These are phyloP conservation scores for Heptranchias perlo DNA, from an alignment of 2,113 vertebrate species.

Conservation along the genomic window DNA sequence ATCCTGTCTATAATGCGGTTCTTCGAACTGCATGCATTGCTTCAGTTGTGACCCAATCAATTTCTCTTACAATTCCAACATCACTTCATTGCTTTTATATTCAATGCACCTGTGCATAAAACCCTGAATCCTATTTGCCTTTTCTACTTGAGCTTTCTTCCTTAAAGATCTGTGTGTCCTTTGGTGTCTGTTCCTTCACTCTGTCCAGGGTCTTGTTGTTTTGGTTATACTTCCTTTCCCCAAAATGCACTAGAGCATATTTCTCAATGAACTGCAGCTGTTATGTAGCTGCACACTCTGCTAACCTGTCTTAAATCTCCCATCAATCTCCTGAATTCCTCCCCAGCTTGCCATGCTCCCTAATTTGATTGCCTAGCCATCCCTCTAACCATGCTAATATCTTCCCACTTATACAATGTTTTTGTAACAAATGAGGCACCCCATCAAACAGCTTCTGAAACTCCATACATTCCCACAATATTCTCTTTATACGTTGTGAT, in stretches of 20 bases:
- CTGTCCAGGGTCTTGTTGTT: not conserved
- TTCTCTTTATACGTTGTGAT: not conserved
- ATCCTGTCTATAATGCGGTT: not conserved
- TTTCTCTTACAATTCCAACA: not conserved
- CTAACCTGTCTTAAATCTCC: not conserved
- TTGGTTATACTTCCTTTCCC: not conserved
- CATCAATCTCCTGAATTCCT: not conserved
- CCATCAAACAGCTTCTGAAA: not conserved
- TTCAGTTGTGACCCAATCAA: not conserved
- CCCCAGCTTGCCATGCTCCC: not conserved
- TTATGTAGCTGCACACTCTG: not conserved
- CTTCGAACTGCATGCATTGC: not conserved
- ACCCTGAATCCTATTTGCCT: not conserved
- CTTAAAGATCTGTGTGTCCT: not conserved
- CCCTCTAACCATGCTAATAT: not conserved
- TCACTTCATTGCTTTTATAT: not conserved
- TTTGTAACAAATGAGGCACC: not conserved
- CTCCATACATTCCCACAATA: not conserved
- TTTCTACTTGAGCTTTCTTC: not conserved
- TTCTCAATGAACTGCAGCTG: not conserved
- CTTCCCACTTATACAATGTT: not conserved
- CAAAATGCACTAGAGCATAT: not conserved
- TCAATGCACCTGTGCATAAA: not conserved
- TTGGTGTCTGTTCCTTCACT: not conserved
- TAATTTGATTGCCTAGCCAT: not conserved